A percentile compares a stretch with the other conserved stretches of the same genome.
Conservation (phyloP, 2,113 vertebrate genomes). For the Rhodinocichla rosea region DNA sequence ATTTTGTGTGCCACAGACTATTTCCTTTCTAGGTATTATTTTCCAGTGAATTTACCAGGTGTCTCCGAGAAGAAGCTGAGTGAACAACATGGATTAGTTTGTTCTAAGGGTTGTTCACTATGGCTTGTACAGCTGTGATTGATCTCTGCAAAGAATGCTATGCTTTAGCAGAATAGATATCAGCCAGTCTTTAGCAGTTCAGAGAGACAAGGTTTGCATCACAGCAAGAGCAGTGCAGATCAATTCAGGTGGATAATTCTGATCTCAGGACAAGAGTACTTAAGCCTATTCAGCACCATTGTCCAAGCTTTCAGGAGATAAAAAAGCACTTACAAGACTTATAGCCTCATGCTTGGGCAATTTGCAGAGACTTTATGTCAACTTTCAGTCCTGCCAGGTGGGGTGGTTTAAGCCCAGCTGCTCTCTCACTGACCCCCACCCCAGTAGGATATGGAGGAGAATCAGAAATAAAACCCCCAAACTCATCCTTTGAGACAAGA, state of each 20-base stretch:
- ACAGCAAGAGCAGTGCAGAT: neutral
- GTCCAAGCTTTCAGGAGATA: neutral
- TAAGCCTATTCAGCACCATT: neutral
- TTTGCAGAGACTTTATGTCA: neutral
- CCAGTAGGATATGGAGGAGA: neutral
- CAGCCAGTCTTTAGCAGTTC: neutral
- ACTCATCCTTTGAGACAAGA: neutral
- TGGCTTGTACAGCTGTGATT: neutral
- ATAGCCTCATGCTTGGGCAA: neutral
- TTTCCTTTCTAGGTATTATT: neutral
- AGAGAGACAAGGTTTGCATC: neutral
- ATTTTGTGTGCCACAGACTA: neutral
- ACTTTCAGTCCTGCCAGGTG: neutral
- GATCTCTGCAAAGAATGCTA: neutral
- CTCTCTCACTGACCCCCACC: neutral
- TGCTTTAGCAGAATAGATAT: neutral
- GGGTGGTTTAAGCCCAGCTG: neutral
- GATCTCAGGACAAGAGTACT: neutral
- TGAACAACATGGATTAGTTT: neutral
- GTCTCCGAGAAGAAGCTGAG: neutral
- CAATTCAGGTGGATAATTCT: neutral
- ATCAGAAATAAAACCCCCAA: neutral
- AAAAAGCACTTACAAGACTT: neutral
- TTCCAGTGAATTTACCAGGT: neutral
- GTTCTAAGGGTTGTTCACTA: neutral